phyloP scores from a whole-genome alignment of 2,888 invertebrate species.

The Sesia apiformis region DNA sequence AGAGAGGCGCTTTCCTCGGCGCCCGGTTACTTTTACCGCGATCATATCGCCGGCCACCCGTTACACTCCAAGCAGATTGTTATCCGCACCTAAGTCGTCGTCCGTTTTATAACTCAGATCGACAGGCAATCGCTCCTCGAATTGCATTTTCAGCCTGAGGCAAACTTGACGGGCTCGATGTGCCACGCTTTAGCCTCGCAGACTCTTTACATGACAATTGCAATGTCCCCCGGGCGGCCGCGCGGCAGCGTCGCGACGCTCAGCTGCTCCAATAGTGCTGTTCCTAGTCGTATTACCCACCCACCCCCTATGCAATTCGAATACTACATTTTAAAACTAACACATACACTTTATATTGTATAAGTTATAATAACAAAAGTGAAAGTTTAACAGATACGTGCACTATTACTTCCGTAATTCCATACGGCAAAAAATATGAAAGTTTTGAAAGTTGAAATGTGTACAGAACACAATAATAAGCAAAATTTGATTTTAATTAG shows the following conservation, averaged over 20 bases:
- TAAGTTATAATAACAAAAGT: neutral
- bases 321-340: too few relatives aligned
- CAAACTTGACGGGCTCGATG: constrained; percentile 21
- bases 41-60: constrained; percentile 27
- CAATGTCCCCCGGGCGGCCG: constrained; percentile 42
- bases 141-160: constrained; percentile 70
- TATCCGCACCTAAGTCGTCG: constrained; percentile 46
- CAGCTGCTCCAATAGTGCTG: constrained; percentile 22
- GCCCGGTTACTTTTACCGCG: constrained; percentile 23
- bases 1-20: constrained; percentile 7
- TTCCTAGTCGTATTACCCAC: too few relatives aligned
- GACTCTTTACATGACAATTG: constrained; percentile 69
- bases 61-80: constrained; percentile 41
- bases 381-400: neutral
- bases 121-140: constrained; percentile 63
- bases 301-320: too few relatives aligned
- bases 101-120: constrained; percentile 55
- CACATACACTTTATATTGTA: neutral
- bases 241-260: constrained; percentile 20
- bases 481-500: too few relatives aligned
- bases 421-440: neutral
- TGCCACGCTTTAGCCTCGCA: constrained; percentile 6
- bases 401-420: neutral
- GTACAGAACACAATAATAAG: neutral
- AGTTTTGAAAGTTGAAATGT: neutral